Percentiles rank a stretch among this genome's conserved stretches.
Evolutionary conservation across 2,888 invertebrate genomes (phyloP).

Genomic region (Euproctis similis): DNA sequence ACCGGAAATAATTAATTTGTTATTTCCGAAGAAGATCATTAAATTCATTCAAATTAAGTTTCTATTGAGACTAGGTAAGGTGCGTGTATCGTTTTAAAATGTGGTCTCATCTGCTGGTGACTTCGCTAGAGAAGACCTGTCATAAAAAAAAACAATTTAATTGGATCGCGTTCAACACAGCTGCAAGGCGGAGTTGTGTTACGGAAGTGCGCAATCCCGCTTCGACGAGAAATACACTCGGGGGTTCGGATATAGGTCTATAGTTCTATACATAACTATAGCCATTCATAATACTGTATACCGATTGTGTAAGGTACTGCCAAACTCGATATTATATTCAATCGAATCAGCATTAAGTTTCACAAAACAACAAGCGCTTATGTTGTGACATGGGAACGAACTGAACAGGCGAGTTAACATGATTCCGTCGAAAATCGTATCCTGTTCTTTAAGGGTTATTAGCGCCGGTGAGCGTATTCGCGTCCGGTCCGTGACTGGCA

Average conservation of each 20-base stretch:
- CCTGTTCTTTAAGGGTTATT: constrained; percentile 64
- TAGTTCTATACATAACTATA: too few relatives aligned
- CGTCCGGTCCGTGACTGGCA: constrained; percentile 54
- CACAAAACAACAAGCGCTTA: constrained; percentile 30
- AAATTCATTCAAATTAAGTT: too few relatives aligned
- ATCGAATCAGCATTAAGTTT: constrained; percentile 37
- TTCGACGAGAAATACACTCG: constrained; percentile 36
- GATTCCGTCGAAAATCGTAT: constrained; percentile 66
- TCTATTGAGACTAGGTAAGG: too few relatives aligned
- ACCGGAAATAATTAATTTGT: too few relatives aligned
- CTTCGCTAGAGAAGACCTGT: too few relatives aligned
- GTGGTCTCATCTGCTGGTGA: too few relatives aligned
- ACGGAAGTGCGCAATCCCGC: constrained; percentile 43
- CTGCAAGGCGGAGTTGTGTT: constrained; percentile 27
- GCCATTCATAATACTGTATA: constrained; percentile 22
- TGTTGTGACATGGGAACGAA: constrained; percentile 58
- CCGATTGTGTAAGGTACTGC: constrained; percentile 14
- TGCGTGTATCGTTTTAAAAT: too few relatives aligned
- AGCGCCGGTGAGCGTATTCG: constrained; percentile 54
- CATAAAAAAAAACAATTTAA: constrained; percentile 19
- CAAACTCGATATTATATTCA: constrained; percentile 56
- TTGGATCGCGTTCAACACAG: constrained; percentile 5
- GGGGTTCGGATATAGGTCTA: too few relatives aligned
- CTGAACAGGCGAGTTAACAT: constrained; percentile 60
- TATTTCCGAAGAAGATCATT: too few relatives aligned